Evolutionary conservation across 92 coral and sea anemone genomes (phyloP).

Genomic region (Metridium senile): DNA sequence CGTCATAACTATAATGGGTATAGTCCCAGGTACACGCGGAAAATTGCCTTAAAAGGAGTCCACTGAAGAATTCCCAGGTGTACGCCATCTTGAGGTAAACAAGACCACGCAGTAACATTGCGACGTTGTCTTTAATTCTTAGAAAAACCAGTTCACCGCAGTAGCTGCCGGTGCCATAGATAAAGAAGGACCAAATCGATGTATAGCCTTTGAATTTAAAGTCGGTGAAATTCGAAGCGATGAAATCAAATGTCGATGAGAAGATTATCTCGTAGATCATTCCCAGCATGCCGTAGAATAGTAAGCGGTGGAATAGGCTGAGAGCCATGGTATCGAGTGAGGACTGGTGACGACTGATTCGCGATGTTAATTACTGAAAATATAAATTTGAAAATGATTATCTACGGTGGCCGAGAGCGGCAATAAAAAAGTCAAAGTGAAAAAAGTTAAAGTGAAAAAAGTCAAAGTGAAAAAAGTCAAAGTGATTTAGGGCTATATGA

Average conservation of each 20-base stretch:
- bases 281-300: constrained; percentile 78
- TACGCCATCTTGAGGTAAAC: constrained; percentile 78
- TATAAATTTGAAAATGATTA: not conserved
- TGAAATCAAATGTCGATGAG: constrained; percentile 69
- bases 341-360: not conserved
- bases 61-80: constrained; percentile 80
- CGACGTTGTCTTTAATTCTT: constrained; percentile 30
- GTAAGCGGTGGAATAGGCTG: constrained; percentile 53
- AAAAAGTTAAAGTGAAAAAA: too few relatives aligned
- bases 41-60: constrained; percentile 63
- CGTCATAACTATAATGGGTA: constrained; percentile 64
- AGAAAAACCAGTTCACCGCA: constrained; percentile 75
- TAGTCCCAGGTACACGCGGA: constrained; percentile 86
- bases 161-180: constrained; percentile 75
- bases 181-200: constrained; percentile 76
- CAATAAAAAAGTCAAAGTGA: too few relatives aligned
- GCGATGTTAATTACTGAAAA: not conserved
- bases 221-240: constrained; percentile 49
- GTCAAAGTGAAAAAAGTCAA: too few relatives aligned
- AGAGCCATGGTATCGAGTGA: constrained; percentile 66
- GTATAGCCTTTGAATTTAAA: constrained; percentile 68
- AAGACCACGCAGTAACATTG: constrained; percentile 61
- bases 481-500: too few relatives aligned
- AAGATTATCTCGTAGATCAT: constrained; percentile 72
- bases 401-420: not conserved